phyloP scores from a whole-genome alignment of 2,888 invertebrate genomes.

The Scrobipalpa costella region DNA sequence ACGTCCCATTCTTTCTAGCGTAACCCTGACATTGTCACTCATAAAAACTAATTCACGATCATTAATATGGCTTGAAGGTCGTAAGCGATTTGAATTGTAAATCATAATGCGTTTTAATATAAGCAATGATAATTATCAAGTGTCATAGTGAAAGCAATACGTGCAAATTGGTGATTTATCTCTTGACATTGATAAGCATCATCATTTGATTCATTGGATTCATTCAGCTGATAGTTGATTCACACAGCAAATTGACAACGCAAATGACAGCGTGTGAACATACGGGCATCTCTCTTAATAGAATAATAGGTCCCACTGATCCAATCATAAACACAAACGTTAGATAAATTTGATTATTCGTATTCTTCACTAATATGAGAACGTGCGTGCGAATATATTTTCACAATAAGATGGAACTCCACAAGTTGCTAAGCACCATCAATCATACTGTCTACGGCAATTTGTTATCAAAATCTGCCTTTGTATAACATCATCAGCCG shows the following conservation, averaged over 20 bases:
- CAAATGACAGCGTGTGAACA: conserved; percentile 14
- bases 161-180: conserved; percentile 9
- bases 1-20: conserved; percentile 2
- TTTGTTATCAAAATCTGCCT: neutral
- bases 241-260: conserved; percentile 10
- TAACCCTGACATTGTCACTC: conserved; percentile 18
- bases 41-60: neutral
- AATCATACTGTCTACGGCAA: neutral
- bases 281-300: conserved; percentile 11
- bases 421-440: neutral
- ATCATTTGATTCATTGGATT: conserved; percentile 5
- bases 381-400: neutral
- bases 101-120: neutral
- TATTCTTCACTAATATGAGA: neutral
- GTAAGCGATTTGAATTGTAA: conserved; percentile 17
- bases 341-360: neutral
- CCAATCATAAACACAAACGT: conserved; percentile 2
- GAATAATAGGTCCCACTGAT: conserved; percentile 10
- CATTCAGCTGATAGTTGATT: conserved; percentile 4
- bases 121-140: neutral
- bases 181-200: conserved; percentile 12
- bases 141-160: conserved; percentile 8
- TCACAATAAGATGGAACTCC: neutral
- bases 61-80: conserved; percentile 11
- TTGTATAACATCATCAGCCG: neutral